These are phyloP conservation scores for Psettodes erumei DNA, from an alignment of 2,113 vertebrate genomes.

Conservation along the genomic window DNA sequence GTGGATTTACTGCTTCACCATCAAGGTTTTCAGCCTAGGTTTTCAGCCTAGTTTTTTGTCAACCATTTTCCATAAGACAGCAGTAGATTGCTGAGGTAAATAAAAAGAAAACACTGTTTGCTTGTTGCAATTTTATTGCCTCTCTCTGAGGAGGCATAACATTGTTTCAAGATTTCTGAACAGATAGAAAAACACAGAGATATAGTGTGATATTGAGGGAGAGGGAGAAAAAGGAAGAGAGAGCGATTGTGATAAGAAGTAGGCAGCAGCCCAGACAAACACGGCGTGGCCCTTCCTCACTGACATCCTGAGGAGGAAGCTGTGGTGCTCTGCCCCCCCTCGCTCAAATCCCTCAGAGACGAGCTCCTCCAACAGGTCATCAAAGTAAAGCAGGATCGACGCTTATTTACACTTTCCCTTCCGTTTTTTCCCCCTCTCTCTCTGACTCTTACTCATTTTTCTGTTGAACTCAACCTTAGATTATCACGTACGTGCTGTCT, in stretches of 20 bases:
- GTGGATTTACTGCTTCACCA: not conserved
- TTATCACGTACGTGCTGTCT: not conserved
- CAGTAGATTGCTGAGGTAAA: not conserved
- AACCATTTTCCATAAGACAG: not conserved
- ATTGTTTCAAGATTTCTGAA: conserved; percentile 43
- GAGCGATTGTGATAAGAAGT: conserved; percentile 65
- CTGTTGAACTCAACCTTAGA: conserved; percentile 2
- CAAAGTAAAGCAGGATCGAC: conserved; percentile 48
- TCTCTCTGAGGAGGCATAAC: conserved; percentile 22
- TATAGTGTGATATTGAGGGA: conserved; percentile 41
- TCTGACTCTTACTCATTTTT: conserved; percentile 15
- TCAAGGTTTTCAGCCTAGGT: not conserved
- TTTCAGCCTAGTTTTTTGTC: not conserved
- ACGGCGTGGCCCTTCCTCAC: conserved; percentile 77
- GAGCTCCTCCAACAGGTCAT: conserved; percentile 53
- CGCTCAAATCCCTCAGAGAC: conserved; percentile 62
- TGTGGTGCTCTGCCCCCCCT: conserved; percentile 61
- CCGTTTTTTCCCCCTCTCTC: conserved; percentile 17
- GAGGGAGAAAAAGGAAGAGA: conserved; percentile 45
- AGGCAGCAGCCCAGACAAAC: conserved; percentile 76
- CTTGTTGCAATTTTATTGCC: conserved; percentile 4
- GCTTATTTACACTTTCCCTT: conserved; percentile 66
- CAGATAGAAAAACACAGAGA: conserved; percentile 39
- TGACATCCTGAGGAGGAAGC: conserved; percentile 82
- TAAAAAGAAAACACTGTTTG: not conserved